Evolutionary conservation across 1,140 invertebrate species (phyloP).

Genomic region (Drosophila gunungcola): DNA sequence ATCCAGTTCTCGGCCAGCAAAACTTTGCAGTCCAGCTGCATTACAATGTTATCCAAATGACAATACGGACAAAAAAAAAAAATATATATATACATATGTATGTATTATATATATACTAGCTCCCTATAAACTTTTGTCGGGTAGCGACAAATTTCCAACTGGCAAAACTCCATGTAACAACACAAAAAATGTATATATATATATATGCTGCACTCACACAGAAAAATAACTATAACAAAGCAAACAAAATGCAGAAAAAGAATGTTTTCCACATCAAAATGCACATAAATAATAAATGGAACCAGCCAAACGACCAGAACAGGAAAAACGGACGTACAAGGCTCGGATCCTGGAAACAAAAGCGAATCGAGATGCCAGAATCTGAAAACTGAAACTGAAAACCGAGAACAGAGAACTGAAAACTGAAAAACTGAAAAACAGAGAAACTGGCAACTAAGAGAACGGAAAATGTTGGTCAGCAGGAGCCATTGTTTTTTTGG

Average conservation of each 20-base stretch:
- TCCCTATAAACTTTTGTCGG: slow-evolving; percentile 28
- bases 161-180: slow-evolving; percentile 43
- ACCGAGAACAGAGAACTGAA: neutral
- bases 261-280: slow-evolving; percentile 78
- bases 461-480: slow-evolving; percentile 43
- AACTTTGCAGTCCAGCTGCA: slow-evolving; percentile 37
- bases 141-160: slow-evolving; percentile 35
- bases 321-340: slow-evolving; percentile 53
- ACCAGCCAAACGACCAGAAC: slow-evolving; percentile 53
- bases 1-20: slow-evolving; percentile 7
- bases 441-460: neutral
- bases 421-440: neutral
- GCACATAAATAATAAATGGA: slow-evolving; percentile 83
- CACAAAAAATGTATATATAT: slow-evolving; percentile 15
- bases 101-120: neutral
- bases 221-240: slow-evolving; percentile 29
- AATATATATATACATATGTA: too few species aligned
- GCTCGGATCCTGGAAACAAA: slow-evolving; percentile 39
- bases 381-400: neutral
- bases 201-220: slow-evolving; percentile 1
- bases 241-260: slow-evolving; percentile 47
- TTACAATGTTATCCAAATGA: slow-evolving; percentile 60
- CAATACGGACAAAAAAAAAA: slow-evolving; percentile 70
- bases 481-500: slow-evolving; percentile 58
- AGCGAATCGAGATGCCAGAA: slow-evolving; percentile 30